Base-by-base conservation (phyloP, 2,113 vertebrate genomes). In the mouse (Mus musculus) region DNA sequence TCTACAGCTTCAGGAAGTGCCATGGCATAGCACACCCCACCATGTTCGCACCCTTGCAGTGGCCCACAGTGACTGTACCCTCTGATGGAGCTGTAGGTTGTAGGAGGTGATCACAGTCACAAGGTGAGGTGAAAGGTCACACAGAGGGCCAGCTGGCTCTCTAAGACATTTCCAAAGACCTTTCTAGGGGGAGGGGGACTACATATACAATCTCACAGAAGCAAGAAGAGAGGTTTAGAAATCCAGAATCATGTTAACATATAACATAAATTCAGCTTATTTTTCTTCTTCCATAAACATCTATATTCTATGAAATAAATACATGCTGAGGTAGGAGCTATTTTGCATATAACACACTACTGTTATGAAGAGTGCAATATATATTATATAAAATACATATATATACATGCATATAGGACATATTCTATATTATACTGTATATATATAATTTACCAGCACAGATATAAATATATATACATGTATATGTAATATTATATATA, bases 221-320 rank as follows among this genome's bases (percentile, higher is more conserved):
- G 52, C n/a, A 52, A 7, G 52, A 69, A 93, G 76, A 81, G 1
- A 46, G 4, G 7, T 54, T 91, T 93, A 33, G 77, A 93, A 87
- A 87, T 69, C 4, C 54, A 94, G 42, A 75, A 78, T 94, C 63
- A 52, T 24, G 52, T 42, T 63, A 89, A 76, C 72, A 71, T 54
- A 54, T 24, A 73, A 89, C 89, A 75, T 81, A 82, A 94, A 93
- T 90, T 92, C n/a, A 69, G 14, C 36, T 61, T 69, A 36, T 90
- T 65, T 61, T 88, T 88, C 42, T 92, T 56, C 33, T 95, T 71
- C 94, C 69, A 65, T 42, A 36, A 92, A 78, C 26, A 84, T 77
- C 86, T 10, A 6, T 26, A 39, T 11, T 39, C 59, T 86, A 36
- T 39, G 42, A 86, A 7, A 20, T 39, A 46, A 78, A 89, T 52